Evolutionary conservation across 2,797 vertebrate genomes (phyloP), one percentile per base, ranked within the genome.

Genomic region (Megaceryle alcyon): DNA sequence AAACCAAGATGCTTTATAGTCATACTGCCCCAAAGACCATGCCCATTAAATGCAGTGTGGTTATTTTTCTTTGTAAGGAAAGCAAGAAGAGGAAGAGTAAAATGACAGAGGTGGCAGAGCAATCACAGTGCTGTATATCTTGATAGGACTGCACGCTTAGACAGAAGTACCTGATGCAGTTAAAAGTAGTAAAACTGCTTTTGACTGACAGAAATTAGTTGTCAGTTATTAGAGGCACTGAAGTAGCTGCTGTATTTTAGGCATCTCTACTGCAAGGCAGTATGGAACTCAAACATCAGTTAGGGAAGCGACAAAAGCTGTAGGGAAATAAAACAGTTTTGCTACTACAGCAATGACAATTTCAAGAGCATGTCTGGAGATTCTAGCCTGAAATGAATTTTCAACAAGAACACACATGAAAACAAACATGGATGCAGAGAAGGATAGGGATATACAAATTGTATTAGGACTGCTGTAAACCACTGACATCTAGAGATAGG

Each of bases 401-500:
- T 59, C 65, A 61, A 25, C 72, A 71, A 39, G 51, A 43, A 63
- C 17, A 85, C 48, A 78, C 0, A 11, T 9, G 65, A 65, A 90
- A 93, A 73, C 59, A 90, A 59, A 31, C 39, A 81, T 5, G n/a
- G 88, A 94, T 81, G 59, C 54, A 93, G 63, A 71, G n/a, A 66
- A 71, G 41, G 53, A 72, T 2, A 84, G 18, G 12, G 46, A 80
- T 79, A 84, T 28, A 91, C 57, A 71, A 92, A 41, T 37, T 92
- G 17, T 43, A 78, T 68, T 23, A 86, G 61, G 81, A 96, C 72
- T 87, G 92, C 88, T 97, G 96, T 94, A 95, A 96, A 95, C 84
- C 93, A 97, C 95, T 97, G 96, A 97, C 95, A 97, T 89, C 94
- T 95, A 97, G 82, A 84, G 90, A 93, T 94, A 79, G 86, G 68